A percentile compares a stretch with the other conserved stretches of the same genome.
Evolutionary conservation across 2,888 invertebrate genomes (phyloP).

Genomic region (Ellobium chinense): DNA sequence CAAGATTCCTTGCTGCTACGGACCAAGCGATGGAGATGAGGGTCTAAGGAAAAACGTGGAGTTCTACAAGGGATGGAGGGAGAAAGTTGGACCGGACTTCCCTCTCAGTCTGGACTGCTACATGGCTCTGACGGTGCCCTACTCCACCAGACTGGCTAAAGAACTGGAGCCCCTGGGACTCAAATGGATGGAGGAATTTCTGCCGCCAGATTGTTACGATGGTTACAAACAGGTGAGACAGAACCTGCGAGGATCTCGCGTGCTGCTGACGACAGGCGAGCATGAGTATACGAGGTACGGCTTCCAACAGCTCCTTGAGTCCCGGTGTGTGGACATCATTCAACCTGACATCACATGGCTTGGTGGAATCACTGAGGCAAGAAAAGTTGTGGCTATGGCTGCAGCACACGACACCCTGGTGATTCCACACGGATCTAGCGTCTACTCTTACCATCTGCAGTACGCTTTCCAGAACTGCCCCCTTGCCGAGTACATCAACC

Average conservation of each 20-base stretch:
- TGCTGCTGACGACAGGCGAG: slow-evolving; percentile 74
- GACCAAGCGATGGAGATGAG: slow-evolving; percentile 72
- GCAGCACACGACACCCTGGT: slow-evolving; percentile 72
- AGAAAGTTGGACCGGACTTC: slow-evolving; percentile 73
- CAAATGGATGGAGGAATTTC: slow-evolving; percentile 76
- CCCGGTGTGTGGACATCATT: slow-evolving; percentile 73
- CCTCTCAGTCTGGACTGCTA: slow-evolving; percentile 76
- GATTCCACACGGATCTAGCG: slow-evolving; percentile 76
- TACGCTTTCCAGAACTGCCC: slow-evolving; percentile 76
- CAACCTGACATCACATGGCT: slow-evolving; percentile 78
- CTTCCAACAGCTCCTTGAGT: slow-evolving; percentile 69
- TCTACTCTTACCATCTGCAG: slow-evolving; percentile 76
- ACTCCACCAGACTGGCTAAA: slow-evolving; percentile 69
- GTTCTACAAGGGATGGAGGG: slow-evolving; percentile 70
- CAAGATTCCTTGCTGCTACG: slow-evolving; percentile 73
- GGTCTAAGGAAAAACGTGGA: slow-evolving; percentile 73
- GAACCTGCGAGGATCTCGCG: slow-evolving; percentile 64
- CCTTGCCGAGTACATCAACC: slow-evolving; percentile 74
- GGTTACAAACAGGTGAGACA: slow-evolving; percentile 69
- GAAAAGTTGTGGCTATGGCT: slow-evolving; percentile 74
- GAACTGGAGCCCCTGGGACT: slow-evolving; percentile 70
- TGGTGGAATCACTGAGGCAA: slow-evolving; percentile 76
- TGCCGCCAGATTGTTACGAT: slow-evolving; percentile 74
- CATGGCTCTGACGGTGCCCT: slow-evolving; percentile 74
- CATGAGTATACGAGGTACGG: slow-evolving; percentile 77